These are phyloP conservation scores for Lota lota DNA, from an alignment of 2,113 vertebrate species.

Conservation along the genomic window DNA sequence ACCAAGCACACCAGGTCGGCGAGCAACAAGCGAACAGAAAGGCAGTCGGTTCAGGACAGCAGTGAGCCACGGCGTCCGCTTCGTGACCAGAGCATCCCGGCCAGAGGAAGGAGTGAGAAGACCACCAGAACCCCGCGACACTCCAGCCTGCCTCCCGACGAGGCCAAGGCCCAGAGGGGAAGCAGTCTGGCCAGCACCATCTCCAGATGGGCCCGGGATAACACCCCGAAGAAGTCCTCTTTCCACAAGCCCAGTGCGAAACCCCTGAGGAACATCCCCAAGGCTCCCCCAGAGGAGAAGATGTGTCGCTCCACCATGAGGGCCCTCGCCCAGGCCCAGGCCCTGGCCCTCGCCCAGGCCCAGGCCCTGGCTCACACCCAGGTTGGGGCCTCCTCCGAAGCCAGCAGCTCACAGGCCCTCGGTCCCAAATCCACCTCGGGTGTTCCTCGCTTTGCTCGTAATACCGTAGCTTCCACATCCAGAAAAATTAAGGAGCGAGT, in stretches of 20 bases:
- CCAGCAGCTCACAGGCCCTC: constrained; percentile 50
- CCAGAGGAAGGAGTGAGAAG: constrained; percentile 73
- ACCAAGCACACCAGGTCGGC: constrained; percentile 70
- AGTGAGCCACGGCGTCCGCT: constrained; percentile 62
- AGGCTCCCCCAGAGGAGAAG: constrained; percentile 80
- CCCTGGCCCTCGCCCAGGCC: constrained; percentile 49
- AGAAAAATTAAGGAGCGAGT: constrained; percentile 75
- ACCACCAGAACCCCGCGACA: constrained; percentile 68
- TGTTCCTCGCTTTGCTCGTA: constrained; percentile 87
- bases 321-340: constrained; percentile 62
- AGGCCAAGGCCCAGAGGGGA: constrained; percentile 72
- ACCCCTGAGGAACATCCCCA: constrained; percentile 80
- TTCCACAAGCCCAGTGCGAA: constrained; percentile 84
- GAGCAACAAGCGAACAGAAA: constrained; percentile 71
- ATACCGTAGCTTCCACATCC: constrained; percentile 88
- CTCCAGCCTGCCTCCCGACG: constrained; percentile 79
- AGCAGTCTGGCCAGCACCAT: constrained; percentile 42
- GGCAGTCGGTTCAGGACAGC: constrained; percentile 52
- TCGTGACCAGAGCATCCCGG: constrained; percentile 77
- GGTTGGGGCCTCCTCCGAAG: constrained; percentile 55
- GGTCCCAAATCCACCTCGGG: constrained; percentile 50
- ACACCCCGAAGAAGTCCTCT: constrained; percentile 55
- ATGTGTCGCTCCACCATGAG: constrained; percentile 81
- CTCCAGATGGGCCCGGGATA: constrained; percentile 74
- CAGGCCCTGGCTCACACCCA: constrained; percentile 48